Evolutionary conservation across 1,140 invertebrate species (phyloP).

Genomic region (Drosophila nikananu): DNA sequence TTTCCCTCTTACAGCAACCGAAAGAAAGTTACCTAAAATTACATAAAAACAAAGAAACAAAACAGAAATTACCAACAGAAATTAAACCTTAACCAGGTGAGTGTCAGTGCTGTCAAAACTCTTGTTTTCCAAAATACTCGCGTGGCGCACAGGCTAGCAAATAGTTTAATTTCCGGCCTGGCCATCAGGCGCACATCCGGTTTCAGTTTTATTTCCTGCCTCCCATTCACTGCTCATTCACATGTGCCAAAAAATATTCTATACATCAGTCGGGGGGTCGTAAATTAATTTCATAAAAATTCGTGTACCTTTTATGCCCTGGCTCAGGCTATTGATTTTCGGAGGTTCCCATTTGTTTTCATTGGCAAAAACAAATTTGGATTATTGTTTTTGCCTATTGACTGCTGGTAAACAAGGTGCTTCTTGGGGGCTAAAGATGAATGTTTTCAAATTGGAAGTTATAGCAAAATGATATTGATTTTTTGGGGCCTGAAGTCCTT

Average conservation of each 20-base stretch:
- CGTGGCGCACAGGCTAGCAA: constrained; percentile 66
- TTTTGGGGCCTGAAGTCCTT: neutral
- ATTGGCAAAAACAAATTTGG: constrained; percentile 18
- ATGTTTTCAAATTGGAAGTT: neutral
- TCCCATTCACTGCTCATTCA: constrained; percentile 20
- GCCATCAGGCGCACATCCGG: constrained; percentile 71
- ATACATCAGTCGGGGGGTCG: neutral
- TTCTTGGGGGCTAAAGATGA: neutral
- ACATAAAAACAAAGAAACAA: neutral
- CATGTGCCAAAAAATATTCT: constrained; percentile 37
- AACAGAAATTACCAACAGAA: neutral
- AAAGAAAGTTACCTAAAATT: constrained; percentile 2
- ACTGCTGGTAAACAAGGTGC: constrained; percentile 9
- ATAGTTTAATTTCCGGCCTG: constrained; percentile 81
- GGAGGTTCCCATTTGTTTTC: constrained; percentile 3
- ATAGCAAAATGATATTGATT: neutral
- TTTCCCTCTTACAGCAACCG: neutral
- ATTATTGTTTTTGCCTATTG: constrained; percentile 9
- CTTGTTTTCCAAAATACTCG: constrained; percentile 29
- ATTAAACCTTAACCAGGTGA: constrained; percentile 27
- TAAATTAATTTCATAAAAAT: constrained; percentile 24
- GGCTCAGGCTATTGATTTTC: constrained; percentile 2
- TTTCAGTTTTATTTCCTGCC: constrained; percentile 79
- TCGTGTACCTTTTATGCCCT: neutral
- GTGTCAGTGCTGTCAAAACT: constrained; percentile 19